Base-by-base conservation (phyloP, 1,140 invertebrate genomes). In the Diachasma alloeum region DNA sequence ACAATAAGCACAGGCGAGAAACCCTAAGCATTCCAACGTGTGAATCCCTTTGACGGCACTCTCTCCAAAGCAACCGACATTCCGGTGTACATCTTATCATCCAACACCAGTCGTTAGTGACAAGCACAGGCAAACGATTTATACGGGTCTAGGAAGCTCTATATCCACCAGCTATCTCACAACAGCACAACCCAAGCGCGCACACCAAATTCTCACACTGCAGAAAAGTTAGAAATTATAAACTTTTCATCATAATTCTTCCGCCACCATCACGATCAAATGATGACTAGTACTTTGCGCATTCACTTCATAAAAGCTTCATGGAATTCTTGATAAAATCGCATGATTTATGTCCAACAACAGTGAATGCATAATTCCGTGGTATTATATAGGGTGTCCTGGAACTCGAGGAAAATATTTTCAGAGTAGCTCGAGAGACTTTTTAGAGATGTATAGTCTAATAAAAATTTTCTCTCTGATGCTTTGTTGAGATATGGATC, bases 41-140 rank as follows among this genome's bases (percentile, higher is more conserved):
- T 73, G 17, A 74, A 24, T 66, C 63, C 36, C 72, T 66, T 66
- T 66, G 72, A 66, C 44, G 26, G 24, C 31, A 56, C 4, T 42
- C 31, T 15, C 53, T 63, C 48, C 48, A 53, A n/a, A 63, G 17
- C 36, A 37, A 42, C 72, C 31, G 56, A 22, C 72, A 53, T 66
- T 66, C 26, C n/a, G 48, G 56, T 11, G 19, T 46, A 31, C 44
- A 74, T 66, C 72, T 66, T 74, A 67, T 74, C 59, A 36, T 42
- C 24, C 3, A 36, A 22, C 36, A 56, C 56, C 59, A 74, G 72
- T 74, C 36, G 56, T 74, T 63, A 74, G 26, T 37, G 42, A n/a
- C 37, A 53, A 26, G 37, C 15, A 42, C 31, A 66, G 36, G 63
- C 56, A 39, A 66, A 37, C 31, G 59, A 63, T 74, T 74, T 63